Base-by-base conservation (phyloP, 2,113 vertebrate species). In the Phyllostomus hastatus region DNA sequence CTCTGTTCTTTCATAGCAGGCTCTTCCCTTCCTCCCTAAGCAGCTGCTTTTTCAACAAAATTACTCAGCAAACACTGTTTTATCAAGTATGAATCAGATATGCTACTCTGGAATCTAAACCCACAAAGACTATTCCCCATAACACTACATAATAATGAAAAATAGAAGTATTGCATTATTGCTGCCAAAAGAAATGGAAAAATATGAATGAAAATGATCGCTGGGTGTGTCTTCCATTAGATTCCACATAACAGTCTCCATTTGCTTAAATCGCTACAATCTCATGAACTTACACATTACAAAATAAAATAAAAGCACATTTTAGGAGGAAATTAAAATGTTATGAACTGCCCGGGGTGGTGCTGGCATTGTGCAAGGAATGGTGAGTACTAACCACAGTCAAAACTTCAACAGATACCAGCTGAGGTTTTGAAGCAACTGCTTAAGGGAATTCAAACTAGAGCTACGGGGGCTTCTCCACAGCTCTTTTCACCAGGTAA, bases 71-170 rank as follows among this genome's bases (percentile, higher is more conserved):
- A 96, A 86, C 19, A 91, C 88, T 61, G 95, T 94, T 95, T 95
- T 89, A 97, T 97, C 92, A 98, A 98, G 92, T 64, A 96, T 97
- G 95, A 97, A 98, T 96, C 67, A n/a, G 96, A 97, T 83, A 78
- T 46, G 35, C 91, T 97, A 96, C 94, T 96, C 93, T 96, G 93
- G 96, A 98, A 52, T 94, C 84, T 96, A 96, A 97, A 96, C 95
- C 95, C 95, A 96, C 97, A 73, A 70, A 96, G 95, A 98, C 97
- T 88, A 97, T 67, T 89, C 92, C 89, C 89, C 73, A 91, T 88
- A 95, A 97, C 70, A 80, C 83, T 61, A 86, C 96, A 89, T 61
- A 94, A 96, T 90, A 97, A 97, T 96, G 96, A 97, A 94, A 97
- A 97, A 96, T 95, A 98, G 91, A 98, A 97, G 97, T 76, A 76